Conservation (phyloP, 2,113 vertebrate genomes). For the Triplophysa rosa region DNA sequence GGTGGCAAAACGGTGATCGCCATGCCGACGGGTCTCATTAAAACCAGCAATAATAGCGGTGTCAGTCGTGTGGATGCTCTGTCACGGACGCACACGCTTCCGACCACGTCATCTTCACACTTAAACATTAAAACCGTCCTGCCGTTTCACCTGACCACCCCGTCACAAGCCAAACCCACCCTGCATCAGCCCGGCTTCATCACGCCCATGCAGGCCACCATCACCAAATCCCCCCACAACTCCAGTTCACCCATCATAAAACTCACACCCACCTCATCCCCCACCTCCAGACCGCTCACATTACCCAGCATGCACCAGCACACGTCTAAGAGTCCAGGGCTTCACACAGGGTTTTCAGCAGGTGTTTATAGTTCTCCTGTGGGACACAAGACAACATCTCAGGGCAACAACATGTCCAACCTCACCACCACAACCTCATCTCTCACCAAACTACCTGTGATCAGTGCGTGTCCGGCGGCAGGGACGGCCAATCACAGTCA, state of each 20-base stretch:
- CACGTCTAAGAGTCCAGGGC: constrained; percentile 64
- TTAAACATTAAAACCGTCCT: constrained; percentile 61
- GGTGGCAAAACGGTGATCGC: constrained; percentile 31
- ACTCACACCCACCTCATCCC: constrained; percentile 66
- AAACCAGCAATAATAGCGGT: constrained; percentile 68
- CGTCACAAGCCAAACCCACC: constrained; percentile 62
- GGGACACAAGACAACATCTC: constrained; percentile 67
- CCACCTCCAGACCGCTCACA: constrained; percentile 62
- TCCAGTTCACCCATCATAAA: constrained; percentile 74
- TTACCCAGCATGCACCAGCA: constrained; percentile 67
- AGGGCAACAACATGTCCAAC: constrained; percentile 64
- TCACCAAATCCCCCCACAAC: constrained; percentile 78
- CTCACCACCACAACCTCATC: constrained; percentile 67
- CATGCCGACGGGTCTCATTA: constrained; percentile 57
- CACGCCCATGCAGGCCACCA: constrained; percentile 79
- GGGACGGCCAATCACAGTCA: constrained; percentile 60
- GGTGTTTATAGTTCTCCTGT: constrained; percentile 59
- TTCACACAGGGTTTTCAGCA: constrained; percentile 66
- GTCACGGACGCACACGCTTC: constrained; percentile 66
- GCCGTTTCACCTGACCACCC: constrained; percentile 51
- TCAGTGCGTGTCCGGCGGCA: constrained; percentile 58
- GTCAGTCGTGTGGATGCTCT: constrained; percentile 56
- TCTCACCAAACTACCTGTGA: constrained; percentile 65
- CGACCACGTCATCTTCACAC: constrained; percentile 69
- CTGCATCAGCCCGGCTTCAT: constrained; percentile 79